Evolutionary conservation across 2,888 invertebrate genomes (phyloP).

Genomic region (Crematogaster levior): DNA sequence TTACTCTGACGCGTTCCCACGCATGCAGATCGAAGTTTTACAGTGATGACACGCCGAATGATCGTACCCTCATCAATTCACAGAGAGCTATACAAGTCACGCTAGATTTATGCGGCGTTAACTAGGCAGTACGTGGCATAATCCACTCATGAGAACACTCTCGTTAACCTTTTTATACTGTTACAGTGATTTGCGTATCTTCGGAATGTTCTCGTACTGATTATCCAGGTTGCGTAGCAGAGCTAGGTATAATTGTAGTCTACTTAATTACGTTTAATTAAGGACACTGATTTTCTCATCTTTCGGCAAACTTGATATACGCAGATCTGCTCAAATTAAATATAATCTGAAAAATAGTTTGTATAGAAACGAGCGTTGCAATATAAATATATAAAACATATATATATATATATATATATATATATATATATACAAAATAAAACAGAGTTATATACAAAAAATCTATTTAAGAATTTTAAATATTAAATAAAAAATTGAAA

Average conservation of each 20-base stretch:
- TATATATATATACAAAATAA: too few relatives aligned
- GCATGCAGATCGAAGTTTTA: constrained; percentile 14
- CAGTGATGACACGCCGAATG: constrained; percentile 25
- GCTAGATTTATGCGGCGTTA: constrained; percentile 44
- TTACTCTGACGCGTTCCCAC: constrained; percentile 3
- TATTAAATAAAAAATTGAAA: neutral
- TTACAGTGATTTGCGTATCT: constrained; percentile 36
- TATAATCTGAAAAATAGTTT: neutral
- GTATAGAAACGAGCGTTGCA: neutral
- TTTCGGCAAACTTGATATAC: neutral
- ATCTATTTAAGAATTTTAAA: neutral
- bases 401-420: too few relatives aligned
- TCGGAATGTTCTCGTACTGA: constrained; percentile 43
- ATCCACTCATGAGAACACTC: constrained; percentile 50
- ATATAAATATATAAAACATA: neutral
- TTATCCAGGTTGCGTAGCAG: constrained; percentile 27
- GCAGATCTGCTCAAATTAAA: neutral
- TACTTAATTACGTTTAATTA: constrained; percentile 50
- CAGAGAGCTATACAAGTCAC: constrained; percentile 9
- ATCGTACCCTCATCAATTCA: constrained; percentile 34
- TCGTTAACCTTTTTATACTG: constrained; percentile 46
- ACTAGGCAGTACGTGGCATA: constrained; percentile 31
- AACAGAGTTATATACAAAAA: too few relatives aligned
- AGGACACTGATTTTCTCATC: neutral
- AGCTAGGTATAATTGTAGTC: neutral